These are phyloP conservation scores for Papio anubis DNA, from an alignment of 2,113 vertebrate species.

Conservation along the genomic window DNA sequence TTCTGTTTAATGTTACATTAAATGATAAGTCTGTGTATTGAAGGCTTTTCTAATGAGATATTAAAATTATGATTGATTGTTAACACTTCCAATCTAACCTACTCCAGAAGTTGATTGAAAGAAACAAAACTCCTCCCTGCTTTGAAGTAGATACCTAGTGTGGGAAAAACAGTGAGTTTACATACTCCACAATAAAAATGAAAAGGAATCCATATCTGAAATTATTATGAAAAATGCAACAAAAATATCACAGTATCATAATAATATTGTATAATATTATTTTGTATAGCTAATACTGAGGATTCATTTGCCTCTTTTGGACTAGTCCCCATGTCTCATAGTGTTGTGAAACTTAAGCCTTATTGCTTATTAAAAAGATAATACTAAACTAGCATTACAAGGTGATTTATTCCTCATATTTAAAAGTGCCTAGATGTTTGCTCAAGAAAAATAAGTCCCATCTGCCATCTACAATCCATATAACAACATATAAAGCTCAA, in stretches of 20 bases:
- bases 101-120: neutral
- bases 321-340: neutral
- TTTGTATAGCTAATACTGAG: neutral
- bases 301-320: neutral
- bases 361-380: neutral
- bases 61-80: neutral
- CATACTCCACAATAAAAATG: accelerated
- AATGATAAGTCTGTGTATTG: neutral
- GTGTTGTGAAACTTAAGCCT: neutral
- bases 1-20: neutral
- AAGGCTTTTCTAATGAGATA: neutral
- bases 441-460: neutral
- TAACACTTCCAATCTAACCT: neutral
- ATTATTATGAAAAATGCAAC: neutral
- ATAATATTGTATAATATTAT: neutral
- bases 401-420: neutral
- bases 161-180: neutral
- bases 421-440: neutral
- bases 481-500: neutral
- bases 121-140: neutral
- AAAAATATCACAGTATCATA: neutral
- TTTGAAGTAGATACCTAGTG: neutral
- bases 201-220: neutral
- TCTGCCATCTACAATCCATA: neutral
- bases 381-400: neutral